Base-by-base conservation (phyloP, 2,113 vertebrate species). In the Aythya baeri region DNA sequence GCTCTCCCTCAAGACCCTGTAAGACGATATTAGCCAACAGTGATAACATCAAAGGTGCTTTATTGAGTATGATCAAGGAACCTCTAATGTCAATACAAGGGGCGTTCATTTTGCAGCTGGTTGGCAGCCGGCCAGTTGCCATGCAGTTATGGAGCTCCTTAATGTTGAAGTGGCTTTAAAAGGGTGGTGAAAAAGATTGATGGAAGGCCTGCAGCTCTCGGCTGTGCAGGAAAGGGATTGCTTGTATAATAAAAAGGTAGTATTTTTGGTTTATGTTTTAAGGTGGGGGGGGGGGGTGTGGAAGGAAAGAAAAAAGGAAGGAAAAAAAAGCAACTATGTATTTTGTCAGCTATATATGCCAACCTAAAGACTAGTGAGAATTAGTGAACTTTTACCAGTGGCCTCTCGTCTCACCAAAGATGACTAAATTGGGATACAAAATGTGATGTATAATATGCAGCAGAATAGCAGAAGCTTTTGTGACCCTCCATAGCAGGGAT, bases 11-110 rank as follows among this genome's bases (percentile, higher is more conserved):
- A 74, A 93, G 78, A 74, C 86, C 32, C 41, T 67, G 74, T 95
- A 85, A 93, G 78, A 85, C 43, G 85, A 73, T 92, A 85, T 50
- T 83, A 88, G n/a, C 86, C 63, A 72, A 70, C 27, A 92, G 71
- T 57, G 83, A 71, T 81, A 93, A 96, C 89, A 85, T 96, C 94
- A 95, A 94, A 96, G 96, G 74, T 59, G 34, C 77, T 93, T 96
- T 93, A 92, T 80, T 93, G 91, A 93, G 74, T 83, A 80, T 74
- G 80, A 95, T 96, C 89, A 94, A 95, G 95, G 74, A 96, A 89
- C 70, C 18, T 77, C 88, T 81, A 89, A 89, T 87, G 91, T 87
- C 93, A 91, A 82, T 94, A 94, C 49, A 83, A 95, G 87, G 65
- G 59, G 71, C 0, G 10, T 87, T 89, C 67, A 2, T 94, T 96